Conservation (phyloP, 2,888 invertebrate species). For the Drosophila engyochracea region DNA sequence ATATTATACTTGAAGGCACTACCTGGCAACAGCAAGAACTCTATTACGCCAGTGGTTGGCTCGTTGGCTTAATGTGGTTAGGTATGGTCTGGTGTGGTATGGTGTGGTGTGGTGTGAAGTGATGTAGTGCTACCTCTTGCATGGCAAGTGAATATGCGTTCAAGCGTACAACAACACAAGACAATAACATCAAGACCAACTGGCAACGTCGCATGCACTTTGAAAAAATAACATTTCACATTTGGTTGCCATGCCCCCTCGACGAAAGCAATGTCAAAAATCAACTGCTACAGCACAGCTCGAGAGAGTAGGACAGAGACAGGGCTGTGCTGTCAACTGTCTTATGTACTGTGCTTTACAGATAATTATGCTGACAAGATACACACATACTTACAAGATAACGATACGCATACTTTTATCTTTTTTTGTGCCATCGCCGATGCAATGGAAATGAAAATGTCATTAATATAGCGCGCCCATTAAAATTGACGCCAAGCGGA, state of each 20-base stretch:
- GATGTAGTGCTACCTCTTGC: constrained; percentile 42
- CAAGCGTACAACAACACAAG: constrained; percentile 64
- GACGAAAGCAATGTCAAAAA: constrained; percentile 33
- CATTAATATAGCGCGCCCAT: constrained; percentile 79
- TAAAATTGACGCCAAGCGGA: constrained; percentile 74
- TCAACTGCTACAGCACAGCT: constrained; percentile 6
- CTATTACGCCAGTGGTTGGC: constrained; percentile 64
- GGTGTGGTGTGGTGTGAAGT: constrained; percentile 3
- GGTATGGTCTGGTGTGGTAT: not conserved
- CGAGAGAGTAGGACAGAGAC: not conserved
- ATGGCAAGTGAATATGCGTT: constrained; percentile 80
- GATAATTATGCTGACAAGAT: constrained; percentile 80
- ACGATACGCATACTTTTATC: constrained; percentile 34
- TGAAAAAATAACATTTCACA: constrained; percentile 38
- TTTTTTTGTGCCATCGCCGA: constrained; percentile 35
- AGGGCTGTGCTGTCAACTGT: not conserved
- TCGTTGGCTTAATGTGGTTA: constrained; percentile 51
- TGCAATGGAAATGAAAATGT: constrained; percentile 79
- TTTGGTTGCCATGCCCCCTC: constrained; percentile 59
- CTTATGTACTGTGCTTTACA: constrained; percentile 4
- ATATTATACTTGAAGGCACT: constrained; percentile 74
- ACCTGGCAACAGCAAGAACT: constrained; percentile 59
- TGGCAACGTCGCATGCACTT: constrained; percentile 28
- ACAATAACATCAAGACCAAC: constrained; percentile 26
- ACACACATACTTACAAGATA: constrained; percentile 37